Percentiles rank a stretch among this genome's conserved stretches.
Conservation (phyloP, 2,797 vertebrate genomes). For the Rhadinocentrus ornatus region DNA sequence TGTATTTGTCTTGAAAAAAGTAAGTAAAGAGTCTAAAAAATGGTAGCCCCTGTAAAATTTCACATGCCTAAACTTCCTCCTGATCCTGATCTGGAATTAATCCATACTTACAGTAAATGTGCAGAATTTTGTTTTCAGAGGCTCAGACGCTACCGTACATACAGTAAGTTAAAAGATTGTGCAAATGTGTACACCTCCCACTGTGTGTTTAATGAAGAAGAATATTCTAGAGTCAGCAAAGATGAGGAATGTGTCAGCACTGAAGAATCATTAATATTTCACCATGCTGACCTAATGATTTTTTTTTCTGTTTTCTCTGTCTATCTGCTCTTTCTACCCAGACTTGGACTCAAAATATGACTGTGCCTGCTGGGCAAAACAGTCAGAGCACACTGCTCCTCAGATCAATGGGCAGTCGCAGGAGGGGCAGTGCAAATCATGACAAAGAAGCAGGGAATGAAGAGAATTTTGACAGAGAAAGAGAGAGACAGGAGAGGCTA, state of each 20-base stretch:
- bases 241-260: conserved; percentile 14
- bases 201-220: conserved; percentile 3
- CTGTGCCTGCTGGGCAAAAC: conserved; percentile 27
- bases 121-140: not conserved
- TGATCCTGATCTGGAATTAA: not conserved
- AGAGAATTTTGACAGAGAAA: conserved; percentile 36
- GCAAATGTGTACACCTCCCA: not conserved
- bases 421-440: conserved; percentile 31
- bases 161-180: not conserved
- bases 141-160: not conserved
- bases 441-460: conserved; percentile 23
- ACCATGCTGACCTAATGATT: conserved; percentile 3
- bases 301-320: not conserved
- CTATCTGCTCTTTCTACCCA: conserved; percentile 6
- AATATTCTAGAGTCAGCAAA: conserved; percentile 9
- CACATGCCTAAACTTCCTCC: not conserved
- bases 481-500: conserved; percentile 31
- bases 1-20: not conserved
- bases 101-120: not conserved
- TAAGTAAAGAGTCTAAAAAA: not conserved
- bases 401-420: conserved; percentile 35
- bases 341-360: conserved; percentile 40
- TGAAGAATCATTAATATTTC: conserved; percentile 15
- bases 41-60: not conserved
- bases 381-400: conserved; percentile 25